Evolutionary conservation across 1,140 invertebrate species (phyloP).

Genomic region (Pemphigus obesinymphae): DNA sequence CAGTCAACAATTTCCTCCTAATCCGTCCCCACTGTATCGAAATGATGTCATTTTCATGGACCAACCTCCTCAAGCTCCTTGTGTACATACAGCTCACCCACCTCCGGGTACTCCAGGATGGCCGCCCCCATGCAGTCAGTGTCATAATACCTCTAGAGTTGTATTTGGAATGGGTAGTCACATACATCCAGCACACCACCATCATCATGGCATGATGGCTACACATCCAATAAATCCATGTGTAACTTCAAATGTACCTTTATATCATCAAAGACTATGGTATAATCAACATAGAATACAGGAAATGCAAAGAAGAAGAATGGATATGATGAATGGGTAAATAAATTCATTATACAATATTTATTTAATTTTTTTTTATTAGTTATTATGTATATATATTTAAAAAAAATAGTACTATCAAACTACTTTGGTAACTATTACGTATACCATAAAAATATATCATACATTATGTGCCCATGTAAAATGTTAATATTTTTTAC

Average conservation of each 20-base stretch:
- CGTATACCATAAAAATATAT: too few relatives aligned
- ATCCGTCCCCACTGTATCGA: constrained; percentile 42
- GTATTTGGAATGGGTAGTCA: constrained; percentile 44
- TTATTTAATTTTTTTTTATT: background rate
- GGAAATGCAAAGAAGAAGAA: constrained; percentile 60
- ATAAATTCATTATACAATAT: constrained; percentile 35
- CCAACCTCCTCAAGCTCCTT: constrained; percentile 23
- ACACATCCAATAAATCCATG: constrained; percentile 47
- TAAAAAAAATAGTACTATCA: background rate
- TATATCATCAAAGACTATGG: constrained; percentile 64
- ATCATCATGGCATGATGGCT: constrained; percentile 41
- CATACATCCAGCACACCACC: constrained; percentile 11
- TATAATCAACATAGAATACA: constrained; percentile 67
- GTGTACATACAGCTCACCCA: constrained; percentile 47
- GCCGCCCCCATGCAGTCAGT: constrained; percentile 34
- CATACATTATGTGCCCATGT: background rate
- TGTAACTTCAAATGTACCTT: constrained; percentile 59
- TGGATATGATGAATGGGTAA: constrained; percentile 54
- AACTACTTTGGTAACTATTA: too few relatives aligned
- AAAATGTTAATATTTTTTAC: background rate
- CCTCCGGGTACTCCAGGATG: constrained; percentile 27
- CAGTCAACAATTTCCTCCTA: constrained; percentile 44
- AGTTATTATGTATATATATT: background rate
- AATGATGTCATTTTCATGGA: constrained; percentile 35
- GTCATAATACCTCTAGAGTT: constrained; percentile 38